Base-by-base conservation (phyloP, 2,797 vertebrate species). In the Paedocypris micromegethes region DNA sequence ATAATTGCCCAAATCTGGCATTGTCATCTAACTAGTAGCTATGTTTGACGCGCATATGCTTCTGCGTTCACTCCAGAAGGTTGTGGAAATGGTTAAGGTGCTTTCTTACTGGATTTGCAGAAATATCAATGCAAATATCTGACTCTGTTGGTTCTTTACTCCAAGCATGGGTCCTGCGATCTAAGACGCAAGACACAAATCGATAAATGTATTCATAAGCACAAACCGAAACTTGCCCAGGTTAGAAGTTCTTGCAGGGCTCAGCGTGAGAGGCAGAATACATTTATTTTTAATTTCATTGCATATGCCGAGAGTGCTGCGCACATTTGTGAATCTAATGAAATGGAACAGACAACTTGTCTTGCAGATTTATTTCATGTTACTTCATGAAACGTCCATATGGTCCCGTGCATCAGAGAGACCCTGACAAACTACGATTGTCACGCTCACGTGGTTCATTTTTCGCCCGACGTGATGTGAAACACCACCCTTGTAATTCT, bases 351-450 rank as follows among this genome's bases (percentile, higher is more conserved):
- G 46, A 70, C 60, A 70, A 45, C 53, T 68, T 61, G 66, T 64
- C 60, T 70, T 39, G 54, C 60, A 58, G 60, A 64, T 64, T 70
- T 70, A 70, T 70, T 57, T 70, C 42, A 64, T 40, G 54, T 58
- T 70, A 64, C 47, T 46, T 63, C 46, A 48, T 52, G 5, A 64
- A 70, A 56, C 60, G 23, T 58, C 68, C 68, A 70, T 70, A 70
- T 70, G 60, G 51, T 70, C 61, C 51, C 50, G 49, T 45, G 50
- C 39, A 8, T 55, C 5, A 9, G 61, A 5, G 50, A 7, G 40
- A 23, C 41, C 43, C 46, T 57, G 57, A 67, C 46, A 56, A 66
- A 62, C 55, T 53, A 42, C 4, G 61, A 58, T 52, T 45, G 60
- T 55, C 42, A 49, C 38, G 7, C 43, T 50, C 3, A 43, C 43